A percentile compares a stretch with the other conserved stretches of the same genome.
These are phyloP conservation scores for Seriola dumerili DNA, from an alignment of 2,113 vertebrate species.

Conservation along the genomic window DNA sequence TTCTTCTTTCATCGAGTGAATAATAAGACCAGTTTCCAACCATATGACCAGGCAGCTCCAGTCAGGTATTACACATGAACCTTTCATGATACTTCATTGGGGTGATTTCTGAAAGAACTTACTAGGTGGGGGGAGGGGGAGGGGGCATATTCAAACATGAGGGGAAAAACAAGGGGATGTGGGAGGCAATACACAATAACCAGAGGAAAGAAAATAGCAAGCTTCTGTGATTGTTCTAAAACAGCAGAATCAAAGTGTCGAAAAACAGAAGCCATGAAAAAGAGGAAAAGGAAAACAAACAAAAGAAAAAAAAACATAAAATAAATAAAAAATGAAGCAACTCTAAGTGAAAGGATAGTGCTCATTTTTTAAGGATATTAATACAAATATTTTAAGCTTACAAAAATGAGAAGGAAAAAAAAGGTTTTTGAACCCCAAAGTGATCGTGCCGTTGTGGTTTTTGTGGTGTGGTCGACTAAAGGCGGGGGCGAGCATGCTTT, in stretches of 20 bases:
- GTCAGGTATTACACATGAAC: constrained; percentile 15
- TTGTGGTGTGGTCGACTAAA: constrained; percentile 38
- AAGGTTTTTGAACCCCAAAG: constrained; percentile 47
- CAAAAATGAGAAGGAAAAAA: constrained; percentile 45
- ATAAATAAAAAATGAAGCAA: constrained; percentile 77
- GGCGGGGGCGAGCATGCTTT: constrained; percentile 69
- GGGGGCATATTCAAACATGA: constrained; percentile 32
- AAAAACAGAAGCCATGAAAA: constrained; percentile 16
- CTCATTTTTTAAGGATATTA: constrained; percentile 68
- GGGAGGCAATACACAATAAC: constrained; percentile 72
- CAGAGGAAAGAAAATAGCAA: constrained; percentile 51
- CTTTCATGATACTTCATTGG: constrained; percentile 4
- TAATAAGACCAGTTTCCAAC: constrained; percentile 61
- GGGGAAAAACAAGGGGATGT: constrained; percentile 37
- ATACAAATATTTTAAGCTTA: constrained; percentile 68
- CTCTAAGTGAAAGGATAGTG: constrained; percentile 67
- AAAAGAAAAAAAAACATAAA: constrained; percentile 43
- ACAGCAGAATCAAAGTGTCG: constrained; percentile 44
- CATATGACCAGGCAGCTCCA: constrained; percentile 38
- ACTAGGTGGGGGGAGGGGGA: not conserved
- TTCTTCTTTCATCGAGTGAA: constrained; percentile 4
- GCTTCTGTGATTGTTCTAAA: constrained; percentile 62
- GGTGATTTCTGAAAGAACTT: constrained; percentile 33
- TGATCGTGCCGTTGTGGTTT: constrained; percentile 43
- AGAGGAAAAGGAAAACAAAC: not conserved